Percentiles rank a stretch among this genome's conserved stretches.
Evolutionary conservation across 23 tunicate genomes (phyloP).

Genomic region (Styela clava): DNA sequence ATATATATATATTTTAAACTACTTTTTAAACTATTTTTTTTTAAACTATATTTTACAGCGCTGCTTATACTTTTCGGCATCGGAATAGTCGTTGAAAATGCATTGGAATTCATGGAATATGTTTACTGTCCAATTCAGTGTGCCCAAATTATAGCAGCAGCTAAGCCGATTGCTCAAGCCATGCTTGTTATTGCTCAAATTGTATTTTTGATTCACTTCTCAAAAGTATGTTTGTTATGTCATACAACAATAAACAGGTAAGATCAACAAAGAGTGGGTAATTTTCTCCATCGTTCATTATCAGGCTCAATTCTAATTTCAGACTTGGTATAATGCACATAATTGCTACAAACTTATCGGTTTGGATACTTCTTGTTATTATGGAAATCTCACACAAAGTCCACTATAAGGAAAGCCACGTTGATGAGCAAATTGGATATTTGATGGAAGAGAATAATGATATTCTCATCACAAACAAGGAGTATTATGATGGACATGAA

Average conservation of each 20-base stretch:
- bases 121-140: not conserved
- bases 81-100: not conserved
- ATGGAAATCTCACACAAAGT: not conserved
- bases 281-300: too few species aligned
- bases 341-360: slow-evolving; percentile 1
- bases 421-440: too few species aligned
- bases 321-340: slow-evolving; percentile 6
- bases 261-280: not conserved
- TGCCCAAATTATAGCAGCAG: not conserved
- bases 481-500: too few species aligned
- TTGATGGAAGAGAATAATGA: too few species aligned
- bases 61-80: slow-evolving; percentile 7
- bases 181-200: not conserved
- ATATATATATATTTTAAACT: too few species aligned
- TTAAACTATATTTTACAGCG: too few species aligned
- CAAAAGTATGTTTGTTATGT: not conserved
- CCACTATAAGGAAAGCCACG: not conserved
- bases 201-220: not conserved
- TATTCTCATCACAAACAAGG: too few species aligned
- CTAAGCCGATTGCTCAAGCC: not conserved
- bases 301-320: not conserved
- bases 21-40: too few species aligned
- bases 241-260: not conserved
- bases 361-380: not conserved
- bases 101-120: not conserved